phyloP scores from a whole-genome alignment of 2,113 vertebrate genomes.

The Tetrax tetrax region DNA sequence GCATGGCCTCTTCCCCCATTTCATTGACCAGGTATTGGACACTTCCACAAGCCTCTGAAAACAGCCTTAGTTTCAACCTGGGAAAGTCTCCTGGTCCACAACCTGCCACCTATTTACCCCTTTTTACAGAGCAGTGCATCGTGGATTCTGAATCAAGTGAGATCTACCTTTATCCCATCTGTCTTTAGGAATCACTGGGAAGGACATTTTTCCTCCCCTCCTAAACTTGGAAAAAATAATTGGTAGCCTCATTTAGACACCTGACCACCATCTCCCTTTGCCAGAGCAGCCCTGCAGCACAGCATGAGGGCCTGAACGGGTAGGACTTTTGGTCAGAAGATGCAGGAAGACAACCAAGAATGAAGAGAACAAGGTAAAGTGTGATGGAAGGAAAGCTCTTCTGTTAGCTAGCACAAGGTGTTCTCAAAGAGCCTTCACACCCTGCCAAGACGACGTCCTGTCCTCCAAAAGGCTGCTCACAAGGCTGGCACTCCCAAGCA shows the following conservation, averaged over 20 bases:
- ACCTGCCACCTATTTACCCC: neutral
- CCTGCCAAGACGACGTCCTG: neutral
- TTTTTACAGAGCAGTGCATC: neutral
- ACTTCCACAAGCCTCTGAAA: neutral
- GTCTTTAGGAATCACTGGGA: neutral
- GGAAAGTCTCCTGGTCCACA: neutral
- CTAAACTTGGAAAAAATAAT: neutral
- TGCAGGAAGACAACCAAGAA: neutral
- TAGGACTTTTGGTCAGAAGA: neutral
- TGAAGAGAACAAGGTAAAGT: neutral
- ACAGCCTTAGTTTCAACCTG: neutral
- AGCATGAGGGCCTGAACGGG: neutral
- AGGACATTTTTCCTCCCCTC: neutral
- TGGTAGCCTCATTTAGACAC: neutral
- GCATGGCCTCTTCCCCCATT: neutral
- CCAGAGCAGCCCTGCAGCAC: neutral
- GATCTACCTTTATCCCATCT: neutral
- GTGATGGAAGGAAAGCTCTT: neutral
- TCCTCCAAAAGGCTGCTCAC: neutral
- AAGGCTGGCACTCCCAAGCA: neutral
- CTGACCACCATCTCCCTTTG: rapidly evolving
- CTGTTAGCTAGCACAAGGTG: neutral
- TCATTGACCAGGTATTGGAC: neutral
- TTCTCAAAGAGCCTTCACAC: neutral
- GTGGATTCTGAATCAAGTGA: neutral